Conservation (phyloP, 2,888 invertebrate genomes). For the Limnephilus marmoratus region DNA sequence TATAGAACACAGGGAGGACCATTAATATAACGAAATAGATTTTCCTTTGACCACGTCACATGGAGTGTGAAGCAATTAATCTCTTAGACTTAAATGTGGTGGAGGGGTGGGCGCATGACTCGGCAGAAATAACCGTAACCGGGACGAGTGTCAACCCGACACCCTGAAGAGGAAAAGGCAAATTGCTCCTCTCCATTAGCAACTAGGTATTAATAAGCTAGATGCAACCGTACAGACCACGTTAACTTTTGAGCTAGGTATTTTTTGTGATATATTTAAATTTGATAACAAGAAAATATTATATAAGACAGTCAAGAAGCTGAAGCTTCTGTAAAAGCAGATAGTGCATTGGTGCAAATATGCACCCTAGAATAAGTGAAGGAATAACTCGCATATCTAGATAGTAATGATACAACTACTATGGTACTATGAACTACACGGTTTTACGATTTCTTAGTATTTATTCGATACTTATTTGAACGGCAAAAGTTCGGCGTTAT, state of each 20-base stretch:
- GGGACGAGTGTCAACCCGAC: neutral
- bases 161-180: neutral
- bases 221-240: neutral
- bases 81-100: neutral
- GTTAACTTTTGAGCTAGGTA: neutral
- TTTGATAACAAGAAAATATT: too few relatives aligned
- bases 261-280: neutral
- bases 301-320: too few relatives aligned
- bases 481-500: too few relatives aligned
- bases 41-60: neutral
- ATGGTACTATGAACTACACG: neutral
- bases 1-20: neutral
- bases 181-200: neutral
- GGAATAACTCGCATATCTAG: neutral
- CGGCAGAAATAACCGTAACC: neutral
- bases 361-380: neutral
- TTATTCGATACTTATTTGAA: too few relatives aligned
- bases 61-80: constrained; percentile 19
- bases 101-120: neutral
- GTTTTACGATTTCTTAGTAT: too few relatives aligned
- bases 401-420: neutral
- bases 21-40: neutral
- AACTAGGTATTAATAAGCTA: neutral
- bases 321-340: too few relatives aligned
- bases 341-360: too few relatives aligned